Conservation (phyloP, 2,888 invertebrate genomes). For the Scelioninae gen. 2 region DNA sequence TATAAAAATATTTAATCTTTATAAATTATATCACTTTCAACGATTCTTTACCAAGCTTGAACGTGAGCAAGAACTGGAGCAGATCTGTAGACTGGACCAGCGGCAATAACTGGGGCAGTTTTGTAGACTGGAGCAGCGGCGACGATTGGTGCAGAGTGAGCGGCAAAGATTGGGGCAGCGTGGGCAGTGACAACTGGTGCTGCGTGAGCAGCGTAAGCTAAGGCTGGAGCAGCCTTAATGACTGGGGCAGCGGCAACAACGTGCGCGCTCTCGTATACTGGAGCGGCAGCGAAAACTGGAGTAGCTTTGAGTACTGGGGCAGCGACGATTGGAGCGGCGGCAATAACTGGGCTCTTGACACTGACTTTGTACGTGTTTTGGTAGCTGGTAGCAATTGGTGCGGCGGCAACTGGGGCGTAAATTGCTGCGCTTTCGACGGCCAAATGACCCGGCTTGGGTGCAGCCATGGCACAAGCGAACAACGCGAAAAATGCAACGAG, state of each 20-base stretch:
- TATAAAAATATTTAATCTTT: too few relatives aligned
- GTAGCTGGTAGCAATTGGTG: constrained; percentile 69
- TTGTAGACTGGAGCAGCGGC: background rate
- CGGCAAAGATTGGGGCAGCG: constrained; percentile 9
- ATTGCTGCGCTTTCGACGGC: constrained; percentile 70
- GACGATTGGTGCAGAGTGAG: background rate
- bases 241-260: constrained; percentile 61
- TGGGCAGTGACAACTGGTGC: background rate
- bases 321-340: constrained; percentile 14
- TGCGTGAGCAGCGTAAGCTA: constrained; percentile 6
- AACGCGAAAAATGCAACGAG: constrained; percentile 63
- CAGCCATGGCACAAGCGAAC: constrained; percentile 74
- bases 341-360: constrained; percentile 35
- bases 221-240: background rate
- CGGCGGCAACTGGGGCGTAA: constrained; percentile 46
- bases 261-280: constrained; percentile 53
- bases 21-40: too few relatives aligned
- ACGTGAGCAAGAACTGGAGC: background rate
- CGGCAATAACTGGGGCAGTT: constrained; percentile 1
- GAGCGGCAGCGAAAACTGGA: constrained; percentile 61
- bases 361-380: constrained; percentile 77
- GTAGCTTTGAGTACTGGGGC: constrained; percentile 33
- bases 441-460: constrained; percentile 56
- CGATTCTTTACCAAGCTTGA: background rate
- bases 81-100: constrained; percentile 2